Conservation (phyloP, 2,113 vertebrate species). For the Eretmochelys imbricata region DNA sequence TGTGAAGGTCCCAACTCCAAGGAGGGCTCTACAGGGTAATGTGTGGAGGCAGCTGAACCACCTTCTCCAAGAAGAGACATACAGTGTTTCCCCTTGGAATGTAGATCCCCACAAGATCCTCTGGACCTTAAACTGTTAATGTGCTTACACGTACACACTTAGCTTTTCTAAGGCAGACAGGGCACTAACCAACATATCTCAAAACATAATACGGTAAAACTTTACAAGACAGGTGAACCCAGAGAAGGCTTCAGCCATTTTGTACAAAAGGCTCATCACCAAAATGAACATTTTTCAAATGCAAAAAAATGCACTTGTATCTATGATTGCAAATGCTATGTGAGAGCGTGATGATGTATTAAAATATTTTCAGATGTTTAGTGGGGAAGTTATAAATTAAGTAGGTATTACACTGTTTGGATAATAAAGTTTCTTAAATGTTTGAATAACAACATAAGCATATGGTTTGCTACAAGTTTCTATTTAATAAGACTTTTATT, state of each 20-base stretch:
- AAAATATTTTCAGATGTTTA: slow-evolving; percentile 70
- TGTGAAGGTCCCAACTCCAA: neutral
- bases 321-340: slow-evolving; percentile 40
- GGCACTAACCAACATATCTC: neutral
- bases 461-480: slow-evolving; percentile 72
- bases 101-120: neutral
- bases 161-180: neutral
- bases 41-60: neutral
- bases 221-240: neutral
- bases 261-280: neutral
- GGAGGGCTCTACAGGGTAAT: neutral
- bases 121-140: neutral
- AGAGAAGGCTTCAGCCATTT: neutral
- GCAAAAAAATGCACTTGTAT: neutral
- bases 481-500: slow-evolving; percentile 75
- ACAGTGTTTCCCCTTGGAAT: neutral
- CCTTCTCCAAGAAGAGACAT: neutral
- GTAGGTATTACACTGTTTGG: slow-evolving; percentile 62
- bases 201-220: neutral
- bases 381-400: slow-evolving; percentile 62
- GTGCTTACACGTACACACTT: neutral
- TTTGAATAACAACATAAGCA: slow-evolving; percentile 79
- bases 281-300: neutral
- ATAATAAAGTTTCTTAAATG: slow-evolving; percentile 61
- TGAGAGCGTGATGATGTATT: slow-evolving; percentile 52